Percentiles rank a stretch among this genome's conserved stretches.
phyloP scores from a whole-genome alignment of 2,888 invertebrate genomes.

The Dermolepida albohirtum region DNA sequence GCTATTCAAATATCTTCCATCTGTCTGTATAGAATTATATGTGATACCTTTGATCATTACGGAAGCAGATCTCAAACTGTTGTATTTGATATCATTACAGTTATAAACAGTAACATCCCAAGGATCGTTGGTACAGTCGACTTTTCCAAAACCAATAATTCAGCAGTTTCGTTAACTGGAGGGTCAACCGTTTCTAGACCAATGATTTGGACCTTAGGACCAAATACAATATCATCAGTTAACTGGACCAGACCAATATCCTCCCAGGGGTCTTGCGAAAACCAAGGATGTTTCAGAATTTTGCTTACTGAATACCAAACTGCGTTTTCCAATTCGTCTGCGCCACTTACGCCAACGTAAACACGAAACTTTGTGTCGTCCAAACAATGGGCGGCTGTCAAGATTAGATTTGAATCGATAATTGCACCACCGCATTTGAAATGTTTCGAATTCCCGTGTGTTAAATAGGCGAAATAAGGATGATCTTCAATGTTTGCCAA shows the following conservation, averaged over 20 bases:
- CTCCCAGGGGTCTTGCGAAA: not conserved
- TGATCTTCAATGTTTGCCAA: slow-evolving; percentile 19
- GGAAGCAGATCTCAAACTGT: not conserved
- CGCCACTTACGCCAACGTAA: not conserved
- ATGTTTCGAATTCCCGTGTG: no score
- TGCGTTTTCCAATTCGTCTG: not conserved
- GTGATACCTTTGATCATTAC: no score
- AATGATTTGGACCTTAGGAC: not conserved
- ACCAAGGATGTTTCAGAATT: not conserved
- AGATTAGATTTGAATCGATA: slow-evolving; percentile 1
- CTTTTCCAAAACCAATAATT: slow-evolving; percentile 12
- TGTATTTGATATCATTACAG: not conserved
- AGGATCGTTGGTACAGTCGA: not conserved
- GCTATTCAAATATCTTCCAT: no score
- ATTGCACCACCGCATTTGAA: slow-evolving; percentile 20
- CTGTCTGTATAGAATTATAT: no score
- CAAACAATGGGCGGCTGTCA: slow-evolving; percentile 23
- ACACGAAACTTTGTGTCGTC: not conserved
- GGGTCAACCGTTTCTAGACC: not conserved
- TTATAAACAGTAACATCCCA: not conserved
- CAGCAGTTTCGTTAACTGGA: not conserved
- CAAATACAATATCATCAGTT: not conserved
- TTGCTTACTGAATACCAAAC: no score
- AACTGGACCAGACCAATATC: slow-evolving; percentile 11
- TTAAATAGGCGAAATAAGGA: slow-evolving; percentile 15